A percentile compares a stretch with the other conserved stretches of the same genome.
Evolutionary conservation across 2,888 invertebrate species (phyloP).

Genomic region (Temnothorax rugatulus): DNA sequence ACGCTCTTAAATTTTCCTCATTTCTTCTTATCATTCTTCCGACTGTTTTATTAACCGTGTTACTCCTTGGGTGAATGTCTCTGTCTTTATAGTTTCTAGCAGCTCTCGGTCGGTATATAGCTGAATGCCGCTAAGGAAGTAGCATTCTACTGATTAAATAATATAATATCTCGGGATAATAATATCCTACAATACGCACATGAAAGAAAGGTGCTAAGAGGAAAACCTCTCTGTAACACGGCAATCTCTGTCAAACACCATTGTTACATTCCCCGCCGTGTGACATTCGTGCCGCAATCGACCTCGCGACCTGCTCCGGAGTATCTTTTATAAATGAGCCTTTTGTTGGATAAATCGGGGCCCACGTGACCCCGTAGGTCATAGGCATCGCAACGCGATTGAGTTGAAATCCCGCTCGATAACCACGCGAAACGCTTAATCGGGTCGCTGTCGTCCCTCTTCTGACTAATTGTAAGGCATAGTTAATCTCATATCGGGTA

Average conservation of each 20-base stretch:
- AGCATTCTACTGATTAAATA: neutral
- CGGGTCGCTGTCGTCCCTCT: constrained; percentile 45
- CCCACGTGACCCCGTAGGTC: neutral
- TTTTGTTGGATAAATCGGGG: constrained; percentile 24
- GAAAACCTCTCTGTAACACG: neutral
- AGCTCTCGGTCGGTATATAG: constrained; percentile 15
- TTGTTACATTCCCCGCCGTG: neutral
- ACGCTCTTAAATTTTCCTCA: neutral
- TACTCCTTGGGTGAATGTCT: neutral
- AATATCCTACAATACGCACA: neutral
- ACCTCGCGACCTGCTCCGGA: neutral
- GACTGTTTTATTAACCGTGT: constrained; percentile 6
- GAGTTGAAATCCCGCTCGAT: constrained; percentile 29
- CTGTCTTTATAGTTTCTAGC: neutral
- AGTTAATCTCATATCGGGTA: constrained; percentile 56
- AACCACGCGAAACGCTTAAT: constrained; percentile 40
- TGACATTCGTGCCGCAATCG: constrained; percentile 4
- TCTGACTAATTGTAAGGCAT: constrained; percentile 56
- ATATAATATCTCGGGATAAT: neutral
- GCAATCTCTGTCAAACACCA: neutral
- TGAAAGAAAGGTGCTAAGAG: neutral
- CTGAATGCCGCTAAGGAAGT: constrained; percentile 15
- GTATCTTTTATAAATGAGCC: constrained; percentile 20
- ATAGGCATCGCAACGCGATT: constrained; percentile 8
- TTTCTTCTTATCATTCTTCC: neutral